These are phyloP conservation scores for Odocoileus virginianus DNA, from an alignment of 2,113 vertebrate species.

Conservation along the genomic window DNA sequence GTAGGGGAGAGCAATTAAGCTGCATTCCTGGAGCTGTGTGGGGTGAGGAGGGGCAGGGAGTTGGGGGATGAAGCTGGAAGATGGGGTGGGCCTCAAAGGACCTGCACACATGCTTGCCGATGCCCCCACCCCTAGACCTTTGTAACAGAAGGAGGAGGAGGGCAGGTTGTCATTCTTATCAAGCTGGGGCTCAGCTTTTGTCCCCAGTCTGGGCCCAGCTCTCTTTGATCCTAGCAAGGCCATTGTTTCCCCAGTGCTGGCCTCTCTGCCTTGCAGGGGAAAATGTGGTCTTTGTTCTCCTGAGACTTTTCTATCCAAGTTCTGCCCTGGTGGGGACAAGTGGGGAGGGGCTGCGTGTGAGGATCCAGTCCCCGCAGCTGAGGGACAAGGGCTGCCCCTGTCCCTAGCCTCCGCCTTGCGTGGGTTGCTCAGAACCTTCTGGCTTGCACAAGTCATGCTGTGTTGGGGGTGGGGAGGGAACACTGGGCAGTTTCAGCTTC, in stretches of 20 bases:
- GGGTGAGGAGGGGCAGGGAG: not conserved
- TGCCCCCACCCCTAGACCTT: not conserved
- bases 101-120: not conserved
- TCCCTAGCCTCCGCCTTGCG: not conserved
- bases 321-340: constrained; percentile 41
- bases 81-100: not conserved
- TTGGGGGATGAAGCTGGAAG: not conserved
- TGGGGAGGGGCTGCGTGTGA: constrained; percentile 23
- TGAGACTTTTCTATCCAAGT: constrained; percentile 41
- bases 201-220: not conserved
- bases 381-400: constrained; percentile 56
- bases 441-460: not conserved
- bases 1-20: not conserved
- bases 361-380: constrained; percentile 8
- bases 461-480: constrained; percentile 33
- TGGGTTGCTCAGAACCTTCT: constrained; percentile 21
- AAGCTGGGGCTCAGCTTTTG: constrained; percentile 58
- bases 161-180: not conserved
- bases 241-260: constrained; percentile 54
- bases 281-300: constrained; percentile 72
- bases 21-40: not conserved
- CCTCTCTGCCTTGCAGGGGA: constrained; percentile 23
- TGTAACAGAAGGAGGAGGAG: not conserved
- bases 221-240: constrained; percentile 60
- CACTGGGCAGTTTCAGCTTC: constrained; percentile 26